Evolutionary conservation across 1,140 invertebrate species (phyloP).

Genomic region (Microplitis demolitor): DNA sequence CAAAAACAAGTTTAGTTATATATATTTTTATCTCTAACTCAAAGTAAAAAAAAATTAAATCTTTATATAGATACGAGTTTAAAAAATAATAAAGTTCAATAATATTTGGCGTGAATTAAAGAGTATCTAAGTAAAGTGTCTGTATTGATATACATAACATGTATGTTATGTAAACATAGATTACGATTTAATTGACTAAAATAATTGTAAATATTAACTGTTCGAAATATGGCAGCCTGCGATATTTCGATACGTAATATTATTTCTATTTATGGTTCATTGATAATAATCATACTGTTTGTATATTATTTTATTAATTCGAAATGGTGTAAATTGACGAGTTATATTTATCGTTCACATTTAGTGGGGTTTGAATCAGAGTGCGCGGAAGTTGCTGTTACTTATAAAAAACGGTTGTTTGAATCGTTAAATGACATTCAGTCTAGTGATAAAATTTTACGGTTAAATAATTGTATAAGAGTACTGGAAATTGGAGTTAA

Average conservation of each 20-base stretch:
- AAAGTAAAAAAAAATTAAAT: too few relatives aligned
- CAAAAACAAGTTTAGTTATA: too few relatives aligned
- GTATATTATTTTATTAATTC: constrained; percentile 14
- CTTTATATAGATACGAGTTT: too few relatives aligned
- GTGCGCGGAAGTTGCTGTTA: constrained; percentile 42
- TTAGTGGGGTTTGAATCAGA: constrained; percentile 51
- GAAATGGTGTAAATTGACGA: constrained; percentile 43
- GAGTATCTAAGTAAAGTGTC: not conserved
- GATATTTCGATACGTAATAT: constrained; percentile 52
- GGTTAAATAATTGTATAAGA: constrained; percentile 40
- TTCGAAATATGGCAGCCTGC: constrained; percentile 40
- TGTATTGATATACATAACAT: too few relatives aligned
- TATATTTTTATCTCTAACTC: too few relatives aligned
- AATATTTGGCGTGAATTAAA: too few relatives aligned
- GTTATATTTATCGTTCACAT: constrained; percentile 42
- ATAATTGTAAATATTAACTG: not conserved
- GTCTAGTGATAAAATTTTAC: constrained; percentile 42
- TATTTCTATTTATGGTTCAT: constrained; percentile 41
- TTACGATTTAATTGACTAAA: not conserved
- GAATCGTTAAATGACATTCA: constrained; percentile 32
- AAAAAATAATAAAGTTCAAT: too few relatives aligned
- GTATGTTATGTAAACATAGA: not conserved
- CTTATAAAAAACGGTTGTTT: constrained; percentile 45
- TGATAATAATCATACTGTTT: constrained; percentile 30
- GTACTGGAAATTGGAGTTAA: constrained; percentile 56